Evolutionary conservation across 2,113 vertebrate genomes (phyloP).

Genomic region (Lethenteron camtschaticum): DNA sequence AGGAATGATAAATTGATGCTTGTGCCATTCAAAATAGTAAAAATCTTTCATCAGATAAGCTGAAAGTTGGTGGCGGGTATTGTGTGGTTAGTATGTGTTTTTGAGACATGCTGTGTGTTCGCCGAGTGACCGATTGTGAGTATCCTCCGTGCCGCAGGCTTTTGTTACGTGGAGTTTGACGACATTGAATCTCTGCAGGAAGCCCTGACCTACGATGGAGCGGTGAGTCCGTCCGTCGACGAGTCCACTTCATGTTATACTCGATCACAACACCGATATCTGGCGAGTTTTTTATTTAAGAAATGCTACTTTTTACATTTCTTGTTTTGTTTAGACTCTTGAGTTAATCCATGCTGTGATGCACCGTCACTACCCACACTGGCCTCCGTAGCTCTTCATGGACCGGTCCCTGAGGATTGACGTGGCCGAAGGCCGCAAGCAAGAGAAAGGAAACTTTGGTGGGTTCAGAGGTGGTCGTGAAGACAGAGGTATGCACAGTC

Average conservation of each 20-base stretch:
- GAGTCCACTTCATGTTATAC: background rate
- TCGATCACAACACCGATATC: background rate
- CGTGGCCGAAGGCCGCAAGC: constrained; percentile 84
- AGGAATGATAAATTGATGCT: too few species aligned
- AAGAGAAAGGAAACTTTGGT: constrained; percentile 76
- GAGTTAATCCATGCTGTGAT: too few species aligned
- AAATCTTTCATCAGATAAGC: too few species aligned
- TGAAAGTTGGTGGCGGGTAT: background rate
- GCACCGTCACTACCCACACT: constrained; percentile 9
- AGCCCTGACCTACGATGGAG: constrained; percentile 77
- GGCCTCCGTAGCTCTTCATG: constrained; percentile 38
- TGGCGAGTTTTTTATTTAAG: background rate
- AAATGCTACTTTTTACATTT: background rate
- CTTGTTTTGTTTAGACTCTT: background rate
- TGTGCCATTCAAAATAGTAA: too few species aligned
- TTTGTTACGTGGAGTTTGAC: constrained; percentile 98
- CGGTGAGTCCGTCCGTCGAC: constrained; percentile 39
- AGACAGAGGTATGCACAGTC: constrained; percentile 38
- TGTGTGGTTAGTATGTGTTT: background rate
- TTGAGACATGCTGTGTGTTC: background rate
- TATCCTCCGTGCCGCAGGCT: constrained; percentile 31
- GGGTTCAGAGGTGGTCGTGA: constrained; percentile 70
- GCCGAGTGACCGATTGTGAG: background rate
- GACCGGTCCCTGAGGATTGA: constrained; percentile 74
- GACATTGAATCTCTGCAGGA: constrained; percentile 92